Evolutionary conservation across 2,113 vertebrate genomes (phyloP), one percentile per base, ranked within the genome.

Genomic region (Mungos mungo): DNA sequence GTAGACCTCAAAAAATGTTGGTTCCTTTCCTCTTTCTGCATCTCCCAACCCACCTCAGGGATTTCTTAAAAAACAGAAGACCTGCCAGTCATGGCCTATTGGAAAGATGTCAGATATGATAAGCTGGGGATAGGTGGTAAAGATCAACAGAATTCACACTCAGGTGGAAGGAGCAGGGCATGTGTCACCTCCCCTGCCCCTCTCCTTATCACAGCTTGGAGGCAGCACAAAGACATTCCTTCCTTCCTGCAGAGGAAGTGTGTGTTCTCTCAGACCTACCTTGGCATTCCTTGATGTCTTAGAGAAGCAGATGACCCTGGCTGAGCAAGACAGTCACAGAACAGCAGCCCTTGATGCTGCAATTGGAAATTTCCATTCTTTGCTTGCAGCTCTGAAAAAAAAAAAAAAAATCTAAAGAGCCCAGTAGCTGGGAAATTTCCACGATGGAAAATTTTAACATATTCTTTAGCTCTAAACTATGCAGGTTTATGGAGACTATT

Each of bases 361-460:
- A 98, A 98, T 98, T 98, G 99, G 99, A 99, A 99, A 99, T 99
- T 99, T 99, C 99, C 99, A 99, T 99, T 98, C 99, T 99, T 98
- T 99, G 98, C 98, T 99, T 98, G 98, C 98, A 99, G 98, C 98
- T 97, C 98, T 98, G 98, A 96, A 97, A 98, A 96, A 97, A 68
- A 96, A 96, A 97, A 98, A 95, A 97, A 98, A 96, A 97, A 92
- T 63, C 98, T 98, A 93, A 98, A 98, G 97, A 98, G 96, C 98
- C 98, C 98, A 96, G 98, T 98, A 98, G 98, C 98, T 98, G 98
- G 99, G 98, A 99, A 99, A 98, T 99, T 99, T 99, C 98, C 99
- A 99, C 90, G 91, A 98, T 98, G 99, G 98, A 99, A 99, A 98
- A 98, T 99, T 99, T 99, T 98, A 98, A 98, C 98, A 96, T 96